Base-by-base conservation (phyloP, 2,113 vertebrate genomes). In the Pimephales promelas region DNA sequence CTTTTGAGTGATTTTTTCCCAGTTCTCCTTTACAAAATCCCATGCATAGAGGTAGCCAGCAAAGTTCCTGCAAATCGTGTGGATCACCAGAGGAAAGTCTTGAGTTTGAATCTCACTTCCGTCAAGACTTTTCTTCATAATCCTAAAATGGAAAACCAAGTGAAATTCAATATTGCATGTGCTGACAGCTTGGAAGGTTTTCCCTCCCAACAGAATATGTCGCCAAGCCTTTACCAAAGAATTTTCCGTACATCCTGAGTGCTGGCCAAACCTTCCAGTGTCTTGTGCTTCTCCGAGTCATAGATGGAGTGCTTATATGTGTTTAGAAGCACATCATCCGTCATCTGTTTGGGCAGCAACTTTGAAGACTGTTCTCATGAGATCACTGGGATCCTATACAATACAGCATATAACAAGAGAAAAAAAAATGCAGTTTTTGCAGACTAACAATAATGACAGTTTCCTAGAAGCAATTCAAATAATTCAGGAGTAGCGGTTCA, bases 21-120 rank as follows among this genome's bases (percentile, higher is more conserved):
- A 99, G 90, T 97, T 98, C 88, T 98, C 94, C 89, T 98, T 98
- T 52, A 98, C 93, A 76, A 99, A 99, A 90, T 99, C 93, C 97
- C 98, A 99, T 13, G 94, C 96, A 87, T 97, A 86, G 77, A 99
- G 91, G 88, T 96, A 91, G 24, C 98, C 96, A 10, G 95, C 88
- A 79, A 97, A 94, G 88, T 86, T 90, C 3, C 76, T 93, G 88
- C 93, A 94, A 82, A 95, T 83, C 2, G 91, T 93, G 84, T 9
- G 89, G 87, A 98, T 91, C 89, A 99, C 88, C 77, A 91, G 88
- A 5, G 96, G 94, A 89, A 99, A 78, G 81, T 98, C 97, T 79
- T 96, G 96, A 4, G 95, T 92, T 85, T 93, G 95, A 86, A 99
- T 94, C 4, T 22, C 4, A 20, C 89, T 82, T 78, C 96, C 96